A percentile compares a stretch with the other conserved stretches of the same genome.
phyloP scores from a whole-genome alignment of 1,140 invertebrate genomes.

The Aleiodes sp. region DNA sequence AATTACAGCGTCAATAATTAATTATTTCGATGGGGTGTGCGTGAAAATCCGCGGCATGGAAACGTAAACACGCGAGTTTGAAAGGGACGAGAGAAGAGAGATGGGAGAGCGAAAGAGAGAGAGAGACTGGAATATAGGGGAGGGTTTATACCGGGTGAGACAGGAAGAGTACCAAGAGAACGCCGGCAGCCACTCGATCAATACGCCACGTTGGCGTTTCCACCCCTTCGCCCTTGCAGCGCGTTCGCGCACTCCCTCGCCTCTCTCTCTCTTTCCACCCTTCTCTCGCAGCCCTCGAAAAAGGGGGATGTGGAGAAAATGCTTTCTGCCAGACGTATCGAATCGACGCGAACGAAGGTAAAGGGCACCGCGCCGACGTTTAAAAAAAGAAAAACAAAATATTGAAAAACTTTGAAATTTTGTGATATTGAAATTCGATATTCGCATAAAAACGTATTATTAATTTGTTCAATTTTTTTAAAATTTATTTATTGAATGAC shows the following conservation, averaged over 20 bases:
- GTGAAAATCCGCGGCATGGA: conserved; percentile 21
- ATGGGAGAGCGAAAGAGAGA: not conserved
- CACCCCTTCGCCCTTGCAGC: conserved; percentile 36
- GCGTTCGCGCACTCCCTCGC: conserved; percentile 40
- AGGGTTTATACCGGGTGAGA: conserved; percentile 30
- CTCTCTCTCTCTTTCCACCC: not conserved
- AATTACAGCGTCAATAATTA: conserved; percentile 27
- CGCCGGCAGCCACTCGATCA: conserved; percentile 62
- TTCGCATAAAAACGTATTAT: too few relatives aligned
- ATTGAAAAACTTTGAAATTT: too few relatives aligned
- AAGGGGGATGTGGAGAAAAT: conserved; percentile 47
- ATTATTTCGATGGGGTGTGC: conserved; percentile 30
- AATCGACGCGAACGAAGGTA: conserved; percentile 47
- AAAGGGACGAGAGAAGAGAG: not conserved
- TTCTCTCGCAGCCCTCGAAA: not conserved
- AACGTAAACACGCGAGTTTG: conserved; percentile 26
- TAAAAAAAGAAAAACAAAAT: too few relatives aligned
- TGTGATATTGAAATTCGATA: too few relatives aligned
- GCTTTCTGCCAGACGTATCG: conserved; percentile 51
- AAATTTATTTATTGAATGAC: too few relatives aligned
- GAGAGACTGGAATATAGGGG: conserved; percentile 7
- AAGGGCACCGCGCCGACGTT: conserved; percentile 43
- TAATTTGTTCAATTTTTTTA: too few relatives aligned
- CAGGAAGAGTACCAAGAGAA: conserved; percentile 32
- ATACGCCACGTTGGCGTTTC: conserved; percentile 63